phyloP scores from a whole-genome alignment of 2,888 invertebrate species.

The Rambutsinella grinnellia region DNA sequence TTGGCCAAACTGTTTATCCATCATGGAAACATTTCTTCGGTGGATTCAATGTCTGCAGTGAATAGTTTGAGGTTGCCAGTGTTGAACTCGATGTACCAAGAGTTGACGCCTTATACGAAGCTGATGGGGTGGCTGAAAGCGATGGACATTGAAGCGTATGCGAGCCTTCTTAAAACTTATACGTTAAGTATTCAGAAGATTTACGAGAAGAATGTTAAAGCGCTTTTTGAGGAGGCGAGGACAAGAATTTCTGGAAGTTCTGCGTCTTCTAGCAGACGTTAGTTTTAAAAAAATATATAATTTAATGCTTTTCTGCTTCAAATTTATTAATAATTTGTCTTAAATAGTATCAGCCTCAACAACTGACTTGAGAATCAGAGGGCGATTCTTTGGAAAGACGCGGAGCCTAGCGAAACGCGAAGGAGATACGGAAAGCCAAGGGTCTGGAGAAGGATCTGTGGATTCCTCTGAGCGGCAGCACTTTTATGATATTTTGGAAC shows the following conservation, averaged over 20 bases:
- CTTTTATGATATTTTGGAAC: slow-evolving; percentile 80
- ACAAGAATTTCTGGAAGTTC: slow-evolving; percentile 70
- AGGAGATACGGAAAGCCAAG: slow-evolving; percentile 66
- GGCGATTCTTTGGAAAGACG: slow-evolving; percentile 65
- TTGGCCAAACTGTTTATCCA: slow-evolving; percentile 96
- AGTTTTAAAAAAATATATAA: slow-evolving; percentile 4
- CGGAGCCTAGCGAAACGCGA: slow-evolving; percentile 65
- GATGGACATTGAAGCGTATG: slow-evolving; percentile 87
- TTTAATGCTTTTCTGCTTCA: too few species aligned
- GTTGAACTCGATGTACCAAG: slow-evolving; percentile 85
- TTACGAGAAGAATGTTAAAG: slow-evolving; percentile 87
- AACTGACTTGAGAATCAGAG: slow-evolving; percentile 61
- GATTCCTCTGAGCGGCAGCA: slow-evolving; percentile 67
- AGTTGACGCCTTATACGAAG: slow-evolving; percentile 88
- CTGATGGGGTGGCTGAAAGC: slow-evolving; percentile 93
- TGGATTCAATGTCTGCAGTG: slow-evolving; percentile 52
- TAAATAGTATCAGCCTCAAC: slow-evolving; percentile 57
- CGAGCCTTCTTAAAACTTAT: slow-evolving; percentile 84
- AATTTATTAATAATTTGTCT: slow-evolving; percentile 1
- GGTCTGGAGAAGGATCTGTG: slow-evolving; percentile 66
- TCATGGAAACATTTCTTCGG: slow-evolving; percentile 74
- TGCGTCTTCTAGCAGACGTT: slow-evolving; percentile 55
- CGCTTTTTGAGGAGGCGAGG: slow-evolving; percentile 83
- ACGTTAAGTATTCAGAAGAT: slow-evolving; percentile 86
- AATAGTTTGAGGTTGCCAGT: slow-evolving; percentile 79